Conservation (phyloP, 2,113 vertebrate genomes). For the Dascyllus trimaculatus region DNA sequence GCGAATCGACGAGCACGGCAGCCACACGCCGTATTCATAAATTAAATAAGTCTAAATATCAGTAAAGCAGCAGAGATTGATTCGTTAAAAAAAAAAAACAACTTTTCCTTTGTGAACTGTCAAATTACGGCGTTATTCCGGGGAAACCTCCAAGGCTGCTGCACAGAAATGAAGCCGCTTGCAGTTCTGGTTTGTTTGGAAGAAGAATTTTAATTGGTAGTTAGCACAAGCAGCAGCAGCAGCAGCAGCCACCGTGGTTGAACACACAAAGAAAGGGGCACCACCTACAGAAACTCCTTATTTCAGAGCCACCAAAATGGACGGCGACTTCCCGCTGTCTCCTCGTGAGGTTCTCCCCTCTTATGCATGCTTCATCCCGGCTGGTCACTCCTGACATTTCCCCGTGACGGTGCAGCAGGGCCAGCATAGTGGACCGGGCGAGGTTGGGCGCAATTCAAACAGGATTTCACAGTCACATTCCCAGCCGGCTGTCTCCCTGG, state of each 20-base stretch:
- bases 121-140: neutral
- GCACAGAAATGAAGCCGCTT: constrained; percentile 18
- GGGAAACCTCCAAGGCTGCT: neutral
- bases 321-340: constrained; percentile 1
- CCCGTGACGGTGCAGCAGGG: constrained; percentile 12
- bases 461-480: constrained; percentile 75
- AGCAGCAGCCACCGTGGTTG: constrained; percentile 11
- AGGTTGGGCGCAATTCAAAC: constrained; percentile 68
- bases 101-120: neutral
- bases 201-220: constrained; percentile 30
- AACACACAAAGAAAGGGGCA: constrained; percentile 44
- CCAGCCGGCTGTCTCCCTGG: constrained; percentile 60
- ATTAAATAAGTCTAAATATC: neutral
- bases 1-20: neutral
- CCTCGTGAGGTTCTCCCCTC: neutral
- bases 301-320: constrained; percentile 5
- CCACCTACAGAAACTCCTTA: constrained; percentile 9
- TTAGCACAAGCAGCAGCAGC: constrained; percentile 39
- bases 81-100: too few relatives aligned
- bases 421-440: constrained; percentile 55
- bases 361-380: neutral
- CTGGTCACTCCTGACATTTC: constrained; percentile 57
- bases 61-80: neutral
- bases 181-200: constrained; percentile 12
- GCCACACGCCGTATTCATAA: neutral